Evolutionary conservation across 2,113 vertebrate species (phyloP).

Genomic region (Elephantulus edwardii): DNA sequence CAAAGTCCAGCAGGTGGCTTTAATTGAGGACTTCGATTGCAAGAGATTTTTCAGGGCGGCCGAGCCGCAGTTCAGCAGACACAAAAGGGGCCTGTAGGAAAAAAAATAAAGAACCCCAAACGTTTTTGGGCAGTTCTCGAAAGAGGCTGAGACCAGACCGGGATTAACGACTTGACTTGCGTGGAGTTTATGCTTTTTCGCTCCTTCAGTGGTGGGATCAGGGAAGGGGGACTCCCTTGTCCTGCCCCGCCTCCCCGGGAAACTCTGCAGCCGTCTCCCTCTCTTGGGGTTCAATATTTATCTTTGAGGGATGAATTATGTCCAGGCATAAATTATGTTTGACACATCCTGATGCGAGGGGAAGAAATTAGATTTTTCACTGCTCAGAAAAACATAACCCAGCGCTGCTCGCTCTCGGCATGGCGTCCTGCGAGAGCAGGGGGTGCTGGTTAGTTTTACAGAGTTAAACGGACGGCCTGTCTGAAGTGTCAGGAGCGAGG

Average conservation of each 20-base stretch:
- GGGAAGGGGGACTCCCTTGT: conserved; percentile 30
- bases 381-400: conserved; percentile 77
- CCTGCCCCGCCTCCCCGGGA: conserved; percentile 49
- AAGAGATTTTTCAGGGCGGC: conserved; percentile 84
- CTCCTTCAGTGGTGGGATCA: conserved; percentile 51
- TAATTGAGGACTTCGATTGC: conserved; percentile 86
- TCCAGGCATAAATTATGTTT: conserved; percentile 82
- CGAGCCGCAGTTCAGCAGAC: conserved; percentile 86
- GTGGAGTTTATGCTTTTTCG: conserved; percentile 58
- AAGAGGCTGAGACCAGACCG: conserved; percentile 71
- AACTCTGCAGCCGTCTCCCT: conserved; percentile 74
- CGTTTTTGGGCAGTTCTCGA: conserved; percentile 71
- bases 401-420: conserved; percentile 53
- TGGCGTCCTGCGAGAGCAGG: conserved; percentile 47
- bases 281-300: conserved; percentile 82
- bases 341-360: conserved; percentile 79
- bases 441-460: conserved; percentile 61
- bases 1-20: conserved; percentile 89
- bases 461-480: conserved; percentile 55
- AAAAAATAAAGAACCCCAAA: conserved; percentile 68
- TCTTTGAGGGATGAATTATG: conserved; percentile 84
- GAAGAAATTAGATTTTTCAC: conserved; percentile 67
- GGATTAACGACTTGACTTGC: conserved; percentile 69
- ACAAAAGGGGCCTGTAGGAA: conserved; percentile 87
- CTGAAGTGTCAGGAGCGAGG: conserved; percentile 30